Conservation (phyloP, 2,797 vertebrate species). For the Delichon dasypus region DNA sequence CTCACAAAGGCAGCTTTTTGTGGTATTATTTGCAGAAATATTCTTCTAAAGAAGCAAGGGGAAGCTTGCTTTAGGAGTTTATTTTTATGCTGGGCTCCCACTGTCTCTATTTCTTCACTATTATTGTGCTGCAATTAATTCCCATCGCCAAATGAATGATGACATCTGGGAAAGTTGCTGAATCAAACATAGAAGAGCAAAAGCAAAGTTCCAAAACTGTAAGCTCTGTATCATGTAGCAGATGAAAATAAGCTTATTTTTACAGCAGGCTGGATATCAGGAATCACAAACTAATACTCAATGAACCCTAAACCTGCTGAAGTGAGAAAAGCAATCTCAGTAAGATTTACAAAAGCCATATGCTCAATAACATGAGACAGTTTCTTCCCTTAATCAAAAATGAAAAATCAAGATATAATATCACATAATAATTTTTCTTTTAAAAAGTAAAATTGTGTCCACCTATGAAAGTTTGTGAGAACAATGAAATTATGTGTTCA, state of each 20-base stretch:
- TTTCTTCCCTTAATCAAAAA: background rate
- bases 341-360: background rate
- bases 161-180: background rate
- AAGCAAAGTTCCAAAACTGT: background rate
- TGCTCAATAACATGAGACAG: background rate
- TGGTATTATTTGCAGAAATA: background rate
- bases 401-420: background rate
- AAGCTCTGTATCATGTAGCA: background rate
- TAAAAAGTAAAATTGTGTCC: background rate
- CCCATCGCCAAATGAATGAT: background rate
- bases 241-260: constrained; percentile 2
- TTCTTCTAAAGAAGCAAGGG: background rate
- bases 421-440: background rate
- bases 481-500: background rate
- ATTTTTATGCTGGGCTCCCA: constrained; percentile 3
- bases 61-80: background rate
- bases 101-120: background rate
- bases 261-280: background rate
- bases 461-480: background rate
- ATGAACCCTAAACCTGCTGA: background rate
- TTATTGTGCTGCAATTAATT: constrained; percentile 2
- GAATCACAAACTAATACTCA: background rate
- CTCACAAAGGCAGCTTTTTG: background rate
- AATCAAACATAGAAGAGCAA: background rate
- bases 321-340: background rate